Evolutionary conservation across 2,888 invertebrate genomes (phyloP), one percentile per base, ranked within the genome.

Genomic region (Parnassius smintheus): DNA sequence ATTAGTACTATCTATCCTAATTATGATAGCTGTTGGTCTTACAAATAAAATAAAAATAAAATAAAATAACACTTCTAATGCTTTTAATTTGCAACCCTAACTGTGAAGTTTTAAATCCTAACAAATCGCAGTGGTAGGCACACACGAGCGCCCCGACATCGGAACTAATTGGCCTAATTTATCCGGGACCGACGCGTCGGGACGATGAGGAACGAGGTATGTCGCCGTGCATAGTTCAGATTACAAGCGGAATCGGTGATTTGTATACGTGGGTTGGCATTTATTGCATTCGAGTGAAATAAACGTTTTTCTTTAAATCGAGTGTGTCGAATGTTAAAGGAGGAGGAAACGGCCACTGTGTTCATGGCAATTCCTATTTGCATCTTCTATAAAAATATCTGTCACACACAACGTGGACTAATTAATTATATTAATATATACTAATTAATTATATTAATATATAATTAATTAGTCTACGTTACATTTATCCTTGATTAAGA

Each of bases 241-340:
- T 83, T 82, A 75, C 83, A 66, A 67, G 51, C 66, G 64, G 59
- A 68, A 74, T 72, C 67, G 72, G 83, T 85, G 81, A 83, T 83
- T 85, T 83, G 83, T 85, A 74, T 68, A 66, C 50, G 55, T 56
- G 60, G 70, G 66, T 65, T 68, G 64, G 69, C 66, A 68, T 65
- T 74, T 71, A 74, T 68, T 72, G 49, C 55, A 22, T 61, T 46
- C 25, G 12, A 59, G 45, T 54, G 61, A 56, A 60, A 53, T 52
- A 42, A 45, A 56, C 51, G 13, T 56, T 41, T 46, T 56, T 45
- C 56, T 41, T 61, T 49, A 42, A 61, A 61, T 42, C 42, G 35
- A 61, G 49, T 44, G 22, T 45, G 35, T 18, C 50, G 44, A 50
- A 45, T 11, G 25, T 25, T 45, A 10, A 9, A 13, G 1, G 12